Evolutionary conservation across 1,140 invertebrate species (phyloP), one percentile per base, ranked within the genome.

Genomic region (Drosophila elegans): DNA sequence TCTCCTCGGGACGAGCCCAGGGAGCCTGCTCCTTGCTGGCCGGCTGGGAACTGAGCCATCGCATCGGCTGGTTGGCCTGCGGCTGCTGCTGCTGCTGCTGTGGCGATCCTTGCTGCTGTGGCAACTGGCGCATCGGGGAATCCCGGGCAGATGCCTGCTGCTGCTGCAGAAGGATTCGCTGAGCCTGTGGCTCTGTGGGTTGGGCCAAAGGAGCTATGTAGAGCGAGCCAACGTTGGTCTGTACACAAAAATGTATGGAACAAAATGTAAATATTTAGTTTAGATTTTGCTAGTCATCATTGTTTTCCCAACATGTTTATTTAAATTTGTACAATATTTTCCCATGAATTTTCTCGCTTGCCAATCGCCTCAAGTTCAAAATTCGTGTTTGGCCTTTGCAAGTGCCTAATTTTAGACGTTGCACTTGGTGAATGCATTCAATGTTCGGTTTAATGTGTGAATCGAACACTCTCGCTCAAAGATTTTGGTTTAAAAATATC

Each of bases 201-300:
- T 91, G 77, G 6, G 82, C 81, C 64, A 92, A 45, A 11, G 91
- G 91, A 53, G 91, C 90, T 25, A 92, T 92, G 21, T 92, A 92
- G 7, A 92, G 76, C 16, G 91, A 91, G 29, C 91, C 91, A 38
- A 92, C 82, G 54, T 92, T 90, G 63, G 90, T 88, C 91, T 92
- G 10, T 2, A 2, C 7, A 51, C 7, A 4, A 1, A 52, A 1
- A 52, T 16, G 49, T 32, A 11, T 27, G 7, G 11, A 48, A 2
- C 5, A 42, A 32, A 16, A 32, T 16, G 6, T 2, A 16, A 41
- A 13, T 48, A 32, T 39, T 32, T 34, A 21, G n/a, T 7, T 51
- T 12, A 39, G 0, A 48, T 29, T 29, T 29, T n/a, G 25, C 9
- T 9, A 48, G 29, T 48, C 25, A 48, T 3, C 25, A 48, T 59